Percentiles rank a stretch among this genome's conserved stretches.
Conservation (phyloP, 2,113 vertebrate genomes). For the Paralichthys olivaceus region DNA sequence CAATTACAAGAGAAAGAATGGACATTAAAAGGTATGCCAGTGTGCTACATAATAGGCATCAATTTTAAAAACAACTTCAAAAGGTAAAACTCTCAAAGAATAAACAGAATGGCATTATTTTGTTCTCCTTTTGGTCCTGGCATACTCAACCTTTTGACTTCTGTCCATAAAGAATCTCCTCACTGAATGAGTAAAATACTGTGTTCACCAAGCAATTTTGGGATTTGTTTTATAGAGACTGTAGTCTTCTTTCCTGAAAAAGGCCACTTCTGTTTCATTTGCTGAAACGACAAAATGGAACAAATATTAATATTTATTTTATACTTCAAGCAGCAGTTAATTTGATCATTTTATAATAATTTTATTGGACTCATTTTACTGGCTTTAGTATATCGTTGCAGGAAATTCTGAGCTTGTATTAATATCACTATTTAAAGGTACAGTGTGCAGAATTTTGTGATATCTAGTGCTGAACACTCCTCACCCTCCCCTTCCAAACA, state of each 20-base stretch:
- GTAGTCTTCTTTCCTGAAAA: constrained; percentile 92
- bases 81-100: background rate
- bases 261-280: constrained; percentile 93
- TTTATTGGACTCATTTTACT: too few species aligned
- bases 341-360: too few species aligned
- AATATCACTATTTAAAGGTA: too few species aligned
- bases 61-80: constrained; percentile 7
- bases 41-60: background rate
- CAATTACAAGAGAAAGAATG: background rate
- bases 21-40: constrained; percentile 12
- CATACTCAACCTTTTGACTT: constrained; percentile 17
- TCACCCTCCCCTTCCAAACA: too few species aligned
- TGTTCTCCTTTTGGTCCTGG: background rate
- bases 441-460: too few species aligned
- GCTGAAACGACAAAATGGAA: constrained; percentile 71
- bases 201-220: constrained; percentile 74
- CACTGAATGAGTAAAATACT: background rate
- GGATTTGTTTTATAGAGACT: constrained; percentile 89
- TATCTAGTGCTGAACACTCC: too few species aligned
- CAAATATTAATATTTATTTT: background rate
- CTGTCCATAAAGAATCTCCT: background rate
- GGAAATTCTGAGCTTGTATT: background rate
- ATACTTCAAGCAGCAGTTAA: too few species aligned
- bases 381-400: too few species aligned
- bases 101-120: background rate